Evolutionary conservation across 1,140 invertebrate genomes (phyloP).

Genomic region (Pollicipes pollicipes): DNA sequence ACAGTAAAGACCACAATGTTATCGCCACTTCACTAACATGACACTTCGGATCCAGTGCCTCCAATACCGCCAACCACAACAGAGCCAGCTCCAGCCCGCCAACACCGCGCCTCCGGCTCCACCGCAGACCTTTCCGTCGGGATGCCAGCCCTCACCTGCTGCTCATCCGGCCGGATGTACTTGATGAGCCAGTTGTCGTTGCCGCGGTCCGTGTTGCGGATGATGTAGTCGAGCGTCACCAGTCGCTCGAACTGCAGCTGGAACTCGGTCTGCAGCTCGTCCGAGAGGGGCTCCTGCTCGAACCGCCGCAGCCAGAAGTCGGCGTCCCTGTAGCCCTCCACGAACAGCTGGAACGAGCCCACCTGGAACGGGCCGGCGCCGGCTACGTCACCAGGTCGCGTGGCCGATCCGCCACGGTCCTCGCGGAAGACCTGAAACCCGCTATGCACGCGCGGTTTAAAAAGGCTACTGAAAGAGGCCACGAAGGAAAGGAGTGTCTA

Average conservation of each 20-base stretch:
- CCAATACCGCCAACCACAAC: too few relatives aligned
- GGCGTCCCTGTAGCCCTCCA: slow-evolving; percentile 91
- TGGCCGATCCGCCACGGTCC: too few relatives aligned
- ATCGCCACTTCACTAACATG: too few relatives aligned
- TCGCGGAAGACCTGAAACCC: too few relatives aligned
- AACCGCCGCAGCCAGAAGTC: slow-evolving; percentile 88
- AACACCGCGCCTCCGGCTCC: background rate
- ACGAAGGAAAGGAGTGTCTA: too few relatives aligned
- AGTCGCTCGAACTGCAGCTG: slow-evolving; percentile 89
- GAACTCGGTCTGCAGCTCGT: slow-evolving; percentile 49
- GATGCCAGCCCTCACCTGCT: slow-evolving; percentile 14
- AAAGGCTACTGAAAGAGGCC: too few relatives aligned
- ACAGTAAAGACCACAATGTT: too few relatives aligned
- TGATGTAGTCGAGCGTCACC: slow-evolving; percentile 96
- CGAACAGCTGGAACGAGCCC: slow-evolving; percentile 94
- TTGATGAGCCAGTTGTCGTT: slow-evolving; percentile 99
- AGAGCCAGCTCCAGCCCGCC: background rate
- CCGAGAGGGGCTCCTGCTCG: slow-evolving; percentile 67
- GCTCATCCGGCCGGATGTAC: slow-evolving; percentile 51
- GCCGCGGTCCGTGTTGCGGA: slow-evolving; percentile 95
- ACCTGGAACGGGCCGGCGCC: slow-evolving; percentile 42
- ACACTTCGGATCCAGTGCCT: too few relatives aligned
- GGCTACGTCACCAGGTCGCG: too few relatives aligned
- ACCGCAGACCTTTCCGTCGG: slow-evolving; percentile 15
- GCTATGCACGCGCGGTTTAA: too few relatives aligned